Percentiles rank a stretch among this genome's conserved stretches.
phyloP scores from a whole-genome alignment of 2,797 vertebrate genomes.

The Alauda arvensis region DNA sequence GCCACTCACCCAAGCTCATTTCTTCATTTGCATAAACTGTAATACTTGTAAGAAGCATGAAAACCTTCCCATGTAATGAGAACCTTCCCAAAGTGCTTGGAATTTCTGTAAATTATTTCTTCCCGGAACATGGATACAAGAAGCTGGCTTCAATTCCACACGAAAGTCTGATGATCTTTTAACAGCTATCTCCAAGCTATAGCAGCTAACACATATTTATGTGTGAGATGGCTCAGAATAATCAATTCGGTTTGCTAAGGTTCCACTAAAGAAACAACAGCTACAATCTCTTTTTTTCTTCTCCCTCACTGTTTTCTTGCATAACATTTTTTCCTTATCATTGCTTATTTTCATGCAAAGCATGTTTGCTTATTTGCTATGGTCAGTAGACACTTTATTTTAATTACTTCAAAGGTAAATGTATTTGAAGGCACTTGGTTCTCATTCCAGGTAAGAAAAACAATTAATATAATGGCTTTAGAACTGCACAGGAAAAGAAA shows the following conservation, averaged over 20 bases:
- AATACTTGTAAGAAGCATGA: not conserved
- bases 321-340: conserved; percentile 38
- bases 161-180: not conserved
- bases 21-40: not conserved
- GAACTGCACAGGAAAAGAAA: not conserved
- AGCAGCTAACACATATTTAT: not conserved
- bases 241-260: conserved; percentile 47
- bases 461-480: conserved; percentile 45
- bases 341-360: conserved; percentile 44
- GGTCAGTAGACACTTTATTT: conserved; percentile 50
- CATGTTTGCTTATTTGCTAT: conserved; percentile 31
- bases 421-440: conserved; percentile 31
- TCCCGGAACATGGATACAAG: not conserved
- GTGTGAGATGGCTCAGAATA: conserved; percentile 42
- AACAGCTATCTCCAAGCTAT: conserved; percentile 35
- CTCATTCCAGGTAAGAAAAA: conserved; percentile 51
- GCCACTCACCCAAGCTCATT: not conserved
- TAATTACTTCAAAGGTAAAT: conserved; percentile 60
- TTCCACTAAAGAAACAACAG: conserved; percentile 36
- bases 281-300: not conserved
- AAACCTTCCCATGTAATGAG: not conserved
- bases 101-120: not conserved
- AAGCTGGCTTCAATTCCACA: not conserved
- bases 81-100: not conserved
- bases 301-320: not conserved